phyloP scores from a whole-genome alignment of 2,797 vertebrate species.

The Ptychadena robeensis region DNA sequence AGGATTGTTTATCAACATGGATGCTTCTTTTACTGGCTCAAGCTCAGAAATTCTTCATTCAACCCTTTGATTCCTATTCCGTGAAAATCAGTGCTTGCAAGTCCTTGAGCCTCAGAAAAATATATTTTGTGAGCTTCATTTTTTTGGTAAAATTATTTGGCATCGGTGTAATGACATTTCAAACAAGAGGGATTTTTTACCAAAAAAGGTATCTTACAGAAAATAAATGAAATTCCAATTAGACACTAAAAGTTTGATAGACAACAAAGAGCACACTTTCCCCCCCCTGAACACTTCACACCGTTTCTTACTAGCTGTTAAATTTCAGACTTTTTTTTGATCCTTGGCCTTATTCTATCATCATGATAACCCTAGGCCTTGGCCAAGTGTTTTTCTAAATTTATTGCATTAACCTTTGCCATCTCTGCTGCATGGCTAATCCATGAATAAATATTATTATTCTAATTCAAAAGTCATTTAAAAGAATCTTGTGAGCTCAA shows the following conservation, averaged over 20 bases:
- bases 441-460: slow-evolving; percentile 32
- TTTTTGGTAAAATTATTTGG: background rate
- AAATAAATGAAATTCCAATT: background rate
- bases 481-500: background rate
- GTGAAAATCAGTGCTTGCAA: slow-evolving; percentile 1
- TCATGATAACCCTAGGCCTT: slow-evolving; percentile 6
- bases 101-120: slow-evolving; percentile 13
- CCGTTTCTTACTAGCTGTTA: slow-evolving; percentile 11
- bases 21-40: background rate
- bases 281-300: background rate
- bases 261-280: background rate
- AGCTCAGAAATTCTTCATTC: background rate
- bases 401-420: slow-evolving; percentile 23
- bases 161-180: slow-evolving; percentile 3
- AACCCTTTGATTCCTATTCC: background rate
- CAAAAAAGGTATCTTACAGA: background rate
- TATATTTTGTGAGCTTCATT: background rate
- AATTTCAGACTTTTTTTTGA: slow-evolving; percentile 15
- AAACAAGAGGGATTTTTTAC: slow-evolving; percentile 1
- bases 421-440: background rate
- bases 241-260: slow-evolving; percentile 12
- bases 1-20: slow-evolving; percentile 19
- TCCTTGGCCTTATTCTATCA: slow-evolving; percentile 13
- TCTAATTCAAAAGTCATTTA: slow-evolving; percentile 26
- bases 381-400: slow-evolving; percentile 27